Percentiles rank a stretch among this genome's conserved stretches.
phyloP scores from a whole-genome alignment of 1,140 invertebrate genomes.

The Trichoplusia ni region DNA sequence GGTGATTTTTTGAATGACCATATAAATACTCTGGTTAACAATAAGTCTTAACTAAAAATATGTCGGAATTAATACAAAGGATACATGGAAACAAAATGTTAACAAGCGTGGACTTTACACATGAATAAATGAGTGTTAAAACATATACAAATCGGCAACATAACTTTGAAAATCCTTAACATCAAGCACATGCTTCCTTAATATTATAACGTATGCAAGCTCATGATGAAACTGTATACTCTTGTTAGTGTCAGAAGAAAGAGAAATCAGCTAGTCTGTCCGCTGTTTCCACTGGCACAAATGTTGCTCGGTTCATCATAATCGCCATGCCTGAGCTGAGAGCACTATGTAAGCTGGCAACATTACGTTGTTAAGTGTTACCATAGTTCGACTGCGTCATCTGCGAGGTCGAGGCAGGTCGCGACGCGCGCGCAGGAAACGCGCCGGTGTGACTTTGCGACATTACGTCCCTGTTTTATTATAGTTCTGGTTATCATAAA shows the following conservation, averaged over 20 bases:
- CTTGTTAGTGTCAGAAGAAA: neutral
- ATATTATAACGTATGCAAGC: no score
- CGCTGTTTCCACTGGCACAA: no score
- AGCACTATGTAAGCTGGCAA: conserved; percentile 37
- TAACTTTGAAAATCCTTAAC: neutral
- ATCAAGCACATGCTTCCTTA: conserved; percentile 4
- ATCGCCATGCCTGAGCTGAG: conserved; percentile 11
- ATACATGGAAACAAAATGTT: no score
- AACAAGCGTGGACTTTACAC: no score
- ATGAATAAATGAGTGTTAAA: neutral
- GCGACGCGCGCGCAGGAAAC: conserved; percentile 64
- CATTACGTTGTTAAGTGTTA: conserved; percentile 49
- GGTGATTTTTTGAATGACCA: no score
- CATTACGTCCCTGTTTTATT: conserved; percentile 69
- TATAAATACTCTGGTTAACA: no score
- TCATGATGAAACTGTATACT: no score
- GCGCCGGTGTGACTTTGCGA: conserved; percentile 70
- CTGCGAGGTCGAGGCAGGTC: conserved; percentile 45
- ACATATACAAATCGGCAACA: conserved; percentile 30
- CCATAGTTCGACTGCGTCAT: conserved; percentile 75
- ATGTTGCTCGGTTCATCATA: no score
- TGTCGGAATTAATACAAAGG: no score
- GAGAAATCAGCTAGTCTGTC: neutral
- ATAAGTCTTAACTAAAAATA: no score
- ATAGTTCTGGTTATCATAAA: conserved; percentile 31